Conservation (phyloP, 2,113 vertebrate genomes). For the Rynchops niger region DNA sequence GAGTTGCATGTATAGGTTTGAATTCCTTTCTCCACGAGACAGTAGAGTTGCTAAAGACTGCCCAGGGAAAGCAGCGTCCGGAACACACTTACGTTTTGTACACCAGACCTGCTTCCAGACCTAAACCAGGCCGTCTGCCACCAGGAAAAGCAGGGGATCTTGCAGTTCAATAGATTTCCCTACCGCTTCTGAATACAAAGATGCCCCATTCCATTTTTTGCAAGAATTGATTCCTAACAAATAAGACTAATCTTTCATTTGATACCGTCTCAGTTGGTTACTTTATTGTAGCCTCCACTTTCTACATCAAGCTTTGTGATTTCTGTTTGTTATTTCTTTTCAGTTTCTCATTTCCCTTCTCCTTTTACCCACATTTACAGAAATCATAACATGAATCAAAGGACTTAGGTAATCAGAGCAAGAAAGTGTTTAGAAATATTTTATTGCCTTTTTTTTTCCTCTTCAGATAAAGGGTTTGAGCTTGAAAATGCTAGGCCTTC, state of each 20-base stretch:
- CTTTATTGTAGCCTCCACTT: not conserved
- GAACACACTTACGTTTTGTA: not conserved
- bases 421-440: not conserved
- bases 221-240: not conserved
- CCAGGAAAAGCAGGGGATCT: not conserved
- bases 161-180: not conserved
- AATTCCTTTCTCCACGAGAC: not conserved
- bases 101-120: not conserved
- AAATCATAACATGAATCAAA: not conserved
- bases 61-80: not conserved
- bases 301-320: not conserved
- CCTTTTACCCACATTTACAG: not conserved
- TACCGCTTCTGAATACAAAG: not conserved
- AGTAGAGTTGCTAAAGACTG: not conserved
- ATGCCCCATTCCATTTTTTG: not conserved
- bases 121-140: not conserved
- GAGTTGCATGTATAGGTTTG: not conserved
- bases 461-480: not conserved
- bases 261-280: not conserved
- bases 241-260: conserved; percentile 12
- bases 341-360: not conserved
- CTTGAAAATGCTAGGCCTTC: not conserved
- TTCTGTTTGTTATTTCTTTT: not conserved
- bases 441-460: not conserved
- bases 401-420: not conserved